phyloP scores from a whole-genome alignment of 2,888 invertebrate genomes.

The Elmis aenea region DNA sequence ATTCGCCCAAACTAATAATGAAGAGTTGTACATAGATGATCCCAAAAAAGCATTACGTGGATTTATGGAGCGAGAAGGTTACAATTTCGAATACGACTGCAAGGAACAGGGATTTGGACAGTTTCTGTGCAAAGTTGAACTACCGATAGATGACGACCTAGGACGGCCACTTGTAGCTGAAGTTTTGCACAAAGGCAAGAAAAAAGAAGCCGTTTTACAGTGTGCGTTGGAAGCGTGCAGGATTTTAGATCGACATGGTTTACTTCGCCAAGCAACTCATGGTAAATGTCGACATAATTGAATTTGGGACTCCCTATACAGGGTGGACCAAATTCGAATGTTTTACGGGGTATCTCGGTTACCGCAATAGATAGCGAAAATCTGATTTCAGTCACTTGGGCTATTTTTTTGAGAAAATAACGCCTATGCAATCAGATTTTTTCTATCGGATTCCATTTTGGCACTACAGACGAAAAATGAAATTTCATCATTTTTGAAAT shows the following conservation, averaged over 20 bases:
- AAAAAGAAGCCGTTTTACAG: constrained; percentile 88
- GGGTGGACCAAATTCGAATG: too few relatives aligned
- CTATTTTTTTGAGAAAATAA: too few relatives aligned
- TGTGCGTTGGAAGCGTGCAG: constrained; percentile 95
- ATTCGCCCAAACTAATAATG: constrained; percentile 74
- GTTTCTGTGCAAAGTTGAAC: constrained; percentile 74
- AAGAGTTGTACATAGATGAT: constrained; percentile 87
- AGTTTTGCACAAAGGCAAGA: constrained; percentile 83
- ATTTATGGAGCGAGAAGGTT: constrained; percentile 91
- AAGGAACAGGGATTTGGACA: constrained; percentile 82
- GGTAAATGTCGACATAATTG: constrained; percentile 51
- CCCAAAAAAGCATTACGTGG: constrained; percentile 92
- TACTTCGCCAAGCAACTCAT: constrained; percentile 80
- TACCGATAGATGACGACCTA: constrained; percentile 75
- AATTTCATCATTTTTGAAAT: too few relatives aligned
- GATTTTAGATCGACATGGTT: constrained; percentile 80
- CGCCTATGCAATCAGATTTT: too few relatives aligned
- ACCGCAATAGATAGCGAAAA: too few relatives aligned
- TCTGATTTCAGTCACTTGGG: too few relatives aligned
- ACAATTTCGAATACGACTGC: constrained; percentile 79
- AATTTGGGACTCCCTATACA: too few relatives aligned
- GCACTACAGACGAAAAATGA: too few relatives aligned
- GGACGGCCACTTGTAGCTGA: constrained; percentile 80
- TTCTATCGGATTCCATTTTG: too few relatives aligned
- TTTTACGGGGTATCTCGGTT: too few relatives aligned